phyloP scores from a whole-genome alignment of 2,113 vertebrate species.

The Chrysochloris asiatica region DNA sequence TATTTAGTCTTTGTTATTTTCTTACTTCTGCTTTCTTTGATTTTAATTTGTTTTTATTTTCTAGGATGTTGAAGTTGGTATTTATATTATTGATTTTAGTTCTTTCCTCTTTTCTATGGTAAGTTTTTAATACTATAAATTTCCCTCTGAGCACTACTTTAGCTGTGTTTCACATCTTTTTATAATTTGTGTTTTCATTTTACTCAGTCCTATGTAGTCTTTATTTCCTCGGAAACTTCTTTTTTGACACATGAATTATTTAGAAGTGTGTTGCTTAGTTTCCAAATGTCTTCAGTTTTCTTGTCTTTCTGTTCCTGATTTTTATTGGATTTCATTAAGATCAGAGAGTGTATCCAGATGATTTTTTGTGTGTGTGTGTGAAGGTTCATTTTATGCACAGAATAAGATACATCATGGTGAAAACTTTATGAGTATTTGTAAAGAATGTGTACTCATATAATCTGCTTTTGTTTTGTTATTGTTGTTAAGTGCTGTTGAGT shows the following conservation, averaged over 20 bases:
- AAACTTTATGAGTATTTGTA: too few species aligned
- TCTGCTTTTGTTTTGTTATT: too few species aligned
- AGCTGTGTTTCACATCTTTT: neutral
- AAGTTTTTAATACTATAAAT: neutral
- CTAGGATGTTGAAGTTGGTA: neutral
- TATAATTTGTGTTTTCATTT: neutral
- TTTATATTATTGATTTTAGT: neutral
- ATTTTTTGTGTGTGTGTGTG: too few species aligned
- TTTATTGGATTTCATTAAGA: too few species aligned
- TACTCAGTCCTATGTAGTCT: neutral
- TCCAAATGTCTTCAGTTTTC: neutral
- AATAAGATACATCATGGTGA: too few species aligned
- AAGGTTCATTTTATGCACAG: too few species aligned
- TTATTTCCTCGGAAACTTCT: neutral
- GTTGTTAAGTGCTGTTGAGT: too few species aligned
- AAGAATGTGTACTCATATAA: too few species aligned
- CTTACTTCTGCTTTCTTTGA: neutral
- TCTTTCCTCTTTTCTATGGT: neutral
- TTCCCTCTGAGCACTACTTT: neutral
- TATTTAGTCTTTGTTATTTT: too few species aligned
- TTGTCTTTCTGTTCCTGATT: too few species aligned
- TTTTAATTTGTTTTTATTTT: neutral
- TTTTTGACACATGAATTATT: neutral
- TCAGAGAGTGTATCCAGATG: too few species aligned
- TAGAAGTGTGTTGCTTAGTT: neutral